phyloP scores from a whole-genome alignment of 2,888 invertebrate species.

The Ypsolopha sequella region DNA sequence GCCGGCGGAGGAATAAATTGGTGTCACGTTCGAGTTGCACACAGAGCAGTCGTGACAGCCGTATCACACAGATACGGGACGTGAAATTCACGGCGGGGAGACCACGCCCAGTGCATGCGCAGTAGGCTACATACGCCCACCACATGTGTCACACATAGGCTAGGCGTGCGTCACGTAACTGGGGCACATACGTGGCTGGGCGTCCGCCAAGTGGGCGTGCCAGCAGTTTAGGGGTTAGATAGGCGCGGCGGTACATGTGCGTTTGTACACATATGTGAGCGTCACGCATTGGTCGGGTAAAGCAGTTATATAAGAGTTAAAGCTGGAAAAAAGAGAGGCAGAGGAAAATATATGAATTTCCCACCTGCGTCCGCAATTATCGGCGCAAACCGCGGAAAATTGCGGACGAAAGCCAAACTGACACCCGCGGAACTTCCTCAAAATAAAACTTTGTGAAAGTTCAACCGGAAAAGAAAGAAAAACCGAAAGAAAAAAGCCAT shows the following conservation, averaged over 20 bases:
- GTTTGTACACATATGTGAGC: neutral
- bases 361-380: constrained; percentile 68
- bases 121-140: constrained; percentile 39
- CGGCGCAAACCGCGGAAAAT: constrained; percentile 62
- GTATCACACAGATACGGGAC: constrained; percentile 28
- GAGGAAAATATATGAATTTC: constrained; percentile 28
- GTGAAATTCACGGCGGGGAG: constrained; percentile 27
- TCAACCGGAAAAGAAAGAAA: constrained; percentile 64
- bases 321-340: neutral
- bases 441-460: constrained; percentile 64
- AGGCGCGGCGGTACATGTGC: constrained; percentile 14
- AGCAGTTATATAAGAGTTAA: neutral
- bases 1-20: constrained; percentile 48
- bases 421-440: constrained; percentile 64
- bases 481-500: constrained; percentile 63
- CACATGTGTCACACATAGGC: constrained; percentile 34
- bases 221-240: constrained; percentile 31
- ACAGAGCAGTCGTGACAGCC: constrained; percentile 29
- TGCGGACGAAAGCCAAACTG: constrained; percentile 62
- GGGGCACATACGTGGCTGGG: constrained; percentile 19
- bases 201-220: constrained; percentile 44
- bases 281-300: neutral
- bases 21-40: constrained; percentile 40
- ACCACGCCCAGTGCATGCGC: constrained; percentile 56
- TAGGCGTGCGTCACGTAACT: constrained; percentile 28